A percentile compares a stretch with the other conserved stretches of the same genome.
These are phyloP conservation scores for Cryptus viduatorius DNA, from an alignment of 2,888 invertebrate species.

Conservation along the genomic window DNA sequence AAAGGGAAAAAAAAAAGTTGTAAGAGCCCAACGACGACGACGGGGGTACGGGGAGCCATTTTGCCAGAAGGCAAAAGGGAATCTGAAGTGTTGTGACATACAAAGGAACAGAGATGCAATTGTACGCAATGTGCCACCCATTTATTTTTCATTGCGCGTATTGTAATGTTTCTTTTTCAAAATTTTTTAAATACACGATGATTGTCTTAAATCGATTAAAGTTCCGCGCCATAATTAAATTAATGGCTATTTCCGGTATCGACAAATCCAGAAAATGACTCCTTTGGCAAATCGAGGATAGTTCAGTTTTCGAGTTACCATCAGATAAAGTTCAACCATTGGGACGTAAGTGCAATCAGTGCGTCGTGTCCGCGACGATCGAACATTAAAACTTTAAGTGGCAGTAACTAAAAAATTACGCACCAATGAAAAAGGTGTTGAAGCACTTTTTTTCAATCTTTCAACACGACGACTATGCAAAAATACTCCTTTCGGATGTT, in stretches of 20 bases:
- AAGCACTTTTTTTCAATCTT: background rate
- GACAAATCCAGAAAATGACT: background rate
- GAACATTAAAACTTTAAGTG: background rate
- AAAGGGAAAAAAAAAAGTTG: conserved; percentile 34
- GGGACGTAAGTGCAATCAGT: background rate
- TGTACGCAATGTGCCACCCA: conserved; percentile 2
- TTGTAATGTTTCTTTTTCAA: background rate
- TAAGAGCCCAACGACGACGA: conserved; percentile 48
- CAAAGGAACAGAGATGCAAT: conserved; percentile 51
- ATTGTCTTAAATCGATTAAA: background rate
- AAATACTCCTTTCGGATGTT: background rate
- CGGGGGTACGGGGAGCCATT: conserved; percentile 22
- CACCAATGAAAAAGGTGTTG: background rate
- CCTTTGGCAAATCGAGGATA: background rate
- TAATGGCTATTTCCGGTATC: background rate
- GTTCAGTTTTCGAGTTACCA: background rate
- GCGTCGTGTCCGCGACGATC: background rate
- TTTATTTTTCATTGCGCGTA: conserved; percentile 7
- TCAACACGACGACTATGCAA: background rate
- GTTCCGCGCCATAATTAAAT: background rate
- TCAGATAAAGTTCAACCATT: background rate
- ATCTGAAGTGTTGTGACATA: conserved; percentile 47
- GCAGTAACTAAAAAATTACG: background rate
- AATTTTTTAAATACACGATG: background rate
- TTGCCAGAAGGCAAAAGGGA: conserved; percentile 47